phyloP scores from a whole-genome alignment of 2,113 vertebrate species.

The human region GRCh38 chr11:80389501-80390000 shows the following conservation, averaged over 20 bases:
- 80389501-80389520: background rate
- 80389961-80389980: slow-evolving; percentile 21
- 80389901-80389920: slow-evolving; percentile 29
- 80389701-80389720: slow-evolving; percentile 53
- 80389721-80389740: slow-evolving; percentile 57
- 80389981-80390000: background rate
- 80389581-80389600: background rate
- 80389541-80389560: background rate
- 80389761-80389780: slow-evolving; percentile 57
- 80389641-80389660: slow-evolving; percentile 56
- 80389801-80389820: slow-evolving; percentile 61
- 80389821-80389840: slow-evolving; percentile 67
- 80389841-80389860: slow-evolving; percentile 60
- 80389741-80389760: slow-evolving; percentile 65
- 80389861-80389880: slow-evolving; percentile 52
- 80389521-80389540: background rate
- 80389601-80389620: background rate
- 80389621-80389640: slow-evolving; percentile 1
- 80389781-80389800: slow-evolving; percentile 28
- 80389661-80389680: slow-evolving; percentile 28
- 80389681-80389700: slow-evolving; percentile 14
- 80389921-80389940: slow-evolving; percentile 44
- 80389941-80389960: slow-evolving; percentile 40
- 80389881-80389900: slow-evolving; percentile 27
- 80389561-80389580: background rate